Conservation (phyloP, 2,888 invertebrate genomes). For the Luperina nickerlii region DNA sequence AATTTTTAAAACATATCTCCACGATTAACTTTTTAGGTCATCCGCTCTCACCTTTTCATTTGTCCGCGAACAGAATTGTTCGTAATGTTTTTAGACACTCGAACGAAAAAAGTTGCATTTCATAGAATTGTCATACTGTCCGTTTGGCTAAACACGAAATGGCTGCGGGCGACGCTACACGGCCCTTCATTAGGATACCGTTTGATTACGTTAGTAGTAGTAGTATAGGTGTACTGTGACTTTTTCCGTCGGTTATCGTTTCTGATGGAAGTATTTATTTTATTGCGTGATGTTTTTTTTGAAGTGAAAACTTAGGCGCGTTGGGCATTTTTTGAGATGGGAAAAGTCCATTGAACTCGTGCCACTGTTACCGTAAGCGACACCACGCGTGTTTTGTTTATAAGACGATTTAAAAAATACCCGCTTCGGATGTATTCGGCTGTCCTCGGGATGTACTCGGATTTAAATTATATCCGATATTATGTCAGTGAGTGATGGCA, state of each 20-base stretch:
- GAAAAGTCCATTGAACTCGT: too few species aligned
- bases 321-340: too few species aligned
- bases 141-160: conserved; percentile 55
- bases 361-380: too few species aligned
- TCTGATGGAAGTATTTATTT: conserved; percentile 3
- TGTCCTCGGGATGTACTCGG: too few species aligned
- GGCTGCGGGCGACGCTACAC: conserved; percentile 55
- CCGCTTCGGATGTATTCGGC: too few species aligned
- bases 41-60: conserved; percentile 47
- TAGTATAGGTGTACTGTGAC: conserved; percentile 30
- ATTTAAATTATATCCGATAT: too few species aligned
- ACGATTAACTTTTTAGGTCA: conserved; percentile 41
- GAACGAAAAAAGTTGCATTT: conserved; percentile 56
- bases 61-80: conserved; percentile 30
- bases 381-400: too few species aligned
- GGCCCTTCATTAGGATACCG: conserved; percentile 66
- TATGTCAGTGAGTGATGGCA: too few species aligned
- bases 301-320: too few species aligned
- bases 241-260: conserved; percentile 31
- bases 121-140: conserved; percentile 63
- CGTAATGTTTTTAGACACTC: conserved; percentile 54
- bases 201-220: conserved; percentile 60
- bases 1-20: conserved; percentile 6
- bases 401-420: too few species aligned
- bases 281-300: not conserved